These are phyloP conservation scores for Leistus spinibarbis DNA, from an alignment of 2,888 invertebrate genomes.

Conservation along the genomic window DNA sequence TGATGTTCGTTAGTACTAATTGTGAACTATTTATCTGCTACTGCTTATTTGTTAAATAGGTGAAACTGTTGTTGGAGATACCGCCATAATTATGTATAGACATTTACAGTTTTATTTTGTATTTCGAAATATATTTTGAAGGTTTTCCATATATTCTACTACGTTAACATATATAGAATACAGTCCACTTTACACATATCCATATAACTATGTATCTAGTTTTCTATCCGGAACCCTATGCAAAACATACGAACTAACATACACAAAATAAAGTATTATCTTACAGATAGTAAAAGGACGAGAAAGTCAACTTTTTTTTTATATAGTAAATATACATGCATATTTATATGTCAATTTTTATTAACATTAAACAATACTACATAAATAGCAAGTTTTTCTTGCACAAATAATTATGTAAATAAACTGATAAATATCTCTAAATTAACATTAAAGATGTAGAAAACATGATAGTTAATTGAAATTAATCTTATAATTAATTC, in stretches of 20 bases:
- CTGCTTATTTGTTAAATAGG: not conserved
- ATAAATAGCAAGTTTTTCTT: not conserved
- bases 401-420: not conserved
- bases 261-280: no score
- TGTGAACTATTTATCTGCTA: not conserved
- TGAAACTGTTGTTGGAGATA: not conserved
- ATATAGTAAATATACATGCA: not conserved
- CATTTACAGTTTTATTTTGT: not conserved
- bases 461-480: not conserved
- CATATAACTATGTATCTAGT: no score
- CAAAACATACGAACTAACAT: no score
- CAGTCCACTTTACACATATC: no score
- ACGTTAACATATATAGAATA: no score
- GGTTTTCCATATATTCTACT: no score
- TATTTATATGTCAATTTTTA: not conserved
- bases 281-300: no score
- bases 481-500: not conserved
- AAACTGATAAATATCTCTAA: not conserved
- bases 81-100: not conserved
- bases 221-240: no score
- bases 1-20: not conserved
- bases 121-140: not conserved
- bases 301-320: no score
- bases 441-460: not conserved
- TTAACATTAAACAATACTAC: no score